Percentiles rank a stretch among this genome's conserved stretches.
Conservation (phyloP, 2,113 vertebrate species). For the Pluvialis apricaria region DNA sequence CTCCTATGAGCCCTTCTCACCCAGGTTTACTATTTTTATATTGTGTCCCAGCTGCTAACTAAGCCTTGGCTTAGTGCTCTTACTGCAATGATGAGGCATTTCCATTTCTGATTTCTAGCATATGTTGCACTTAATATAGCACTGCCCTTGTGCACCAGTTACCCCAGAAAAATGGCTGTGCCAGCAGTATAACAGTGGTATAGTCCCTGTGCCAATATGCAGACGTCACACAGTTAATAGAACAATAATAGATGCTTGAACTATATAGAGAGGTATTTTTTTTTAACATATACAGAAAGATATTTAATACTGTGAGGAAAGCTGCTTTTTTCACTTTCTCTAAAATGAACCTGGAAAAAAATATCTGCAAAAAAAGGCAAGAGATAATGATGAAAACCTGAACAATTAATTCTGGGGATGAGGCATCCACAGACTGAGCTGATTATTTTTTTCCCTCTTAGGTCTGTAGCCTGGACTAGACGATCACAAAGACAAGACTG, state of each 20-base stretch:
- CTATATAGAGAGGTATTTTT: not conserved
- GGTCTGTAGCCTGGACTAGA: not conserved
- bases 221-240: not conserved
- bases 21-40: constrained; percentile 62
- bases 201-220: not conserved
- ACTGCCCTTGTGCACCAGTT: constrained; percentile 46
- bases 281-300: not conserved
- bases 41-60: constrained; percentile 61
- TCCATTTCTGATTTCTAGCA: constrained; percentile 62
- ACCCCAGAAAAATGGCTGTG: constrained; percentile 35
- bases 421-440: not conserved
- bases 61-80: constrained; percentile 54
- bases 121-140: constrained; percentile 58
- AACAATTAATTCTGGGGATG: constrained; percentile 20
- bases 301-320: not conserved
- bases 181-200: constrained; percentile 7
- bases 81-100: constrained; percentile 40
- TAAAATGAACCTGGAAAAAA: not conserved
- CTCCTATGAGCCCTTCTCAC: constrained; percentile 5
- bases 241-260: not conserved
- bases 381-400: not conserved
- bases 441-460: constrained; percentile 19
- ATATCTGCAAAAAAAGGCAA: not conserved
- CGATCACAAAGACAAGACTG: not conserved
- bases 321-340: not conserved